Evolutionary conservation across 2,113 vertebrate species (phyloP), one percentile per base, ranked within the genome.

Genomic region (Rhipidura dahli): DNA sequence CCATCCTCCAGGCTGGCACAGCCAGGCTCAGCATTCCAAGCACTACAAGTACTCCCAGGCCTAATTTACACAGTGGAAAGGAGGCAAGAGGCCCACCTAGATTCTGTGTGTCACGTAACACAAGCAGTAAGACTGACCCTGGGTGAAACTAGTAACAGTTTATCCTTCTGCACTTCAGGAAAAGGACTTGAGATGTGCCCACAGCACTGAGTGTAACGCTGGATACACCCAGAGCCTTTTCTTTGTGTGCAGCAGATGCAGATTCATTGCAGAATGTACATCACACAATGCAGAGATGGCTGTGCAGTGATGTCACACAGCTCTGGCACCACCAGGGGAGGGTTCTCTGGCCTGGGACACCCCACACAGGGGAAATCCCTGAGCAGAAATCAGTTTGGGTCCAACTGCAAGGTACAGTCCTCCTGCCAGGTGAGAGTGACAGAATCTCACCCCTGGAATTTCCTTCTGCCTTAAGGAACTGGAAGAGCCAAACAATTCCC

Each of bases 1-100:
- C 3, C 31, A 0, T 8, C 40, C 17, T 1, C 4, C 0, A 1
- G 49, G 31, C 2, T 2, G 10, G 4, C 5, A 27, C 79, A 7
- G 39, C 35, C 5, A 27, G 53, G 66, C 59, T 63, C 75, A 16
- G 75, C 1, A 18, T 3, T 23, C 61, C 47, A 11, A 2, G 1
- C 49, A 15, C 6, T 17, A 21, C 4, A 22, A 24, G 28, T 1
- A 60, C 54, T 13, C 37, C n/a, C 16, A 65, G 33, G 9, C 16
- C 50, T 14, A 1, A 22, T 42, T 69, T 18, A 40, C 2, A 1
- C 63, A 30, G 40, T 1, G 6, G 64, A 33, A 72, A 40, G 19
- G 16, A 59, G 66, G 23, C 18, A 10, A 20, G 31, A 15, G 24
- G 54, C 9, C 35, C 44, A 19, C 27, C 10, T 0, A 21, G 45